These are phyloP conservation scores for Cepaea nemoralis DNA, from an alignment of 1,140 invertebrate species.

Conservation along the genomic window DNA sequence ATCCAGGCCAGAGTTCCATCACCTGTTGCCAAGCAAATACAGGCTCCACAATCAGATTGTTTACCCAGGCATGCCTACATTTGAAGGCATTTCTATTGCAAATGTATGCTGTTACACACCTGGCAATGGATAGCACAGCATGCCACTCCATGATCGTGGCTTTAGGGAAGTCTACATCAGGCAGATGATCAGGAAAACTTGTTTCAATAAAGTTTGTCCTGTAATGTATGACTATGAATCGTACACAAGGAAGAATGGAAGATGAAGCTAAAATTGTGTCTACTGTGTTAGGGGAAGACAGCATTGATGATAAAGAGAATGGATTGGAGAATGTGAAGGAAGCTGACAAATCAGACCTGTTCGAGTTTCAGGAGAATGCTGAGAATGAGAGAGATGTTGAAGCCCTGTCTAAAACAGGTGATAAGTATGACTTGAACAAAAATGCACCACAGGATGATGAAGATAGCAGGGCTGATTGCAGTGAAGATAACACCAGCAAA, in stretches of 20 bases:
- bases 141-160: too few species aligned
- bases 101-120: too few species aligned
- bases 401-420: background rate
- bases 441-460: background rate
- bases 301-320: background rate
- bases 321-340: background rate
- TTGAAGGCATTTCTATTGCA: too few species aligned
- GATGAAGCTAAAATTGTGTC: background rate
- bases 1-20: too few species aligned
- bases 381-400: background rate
- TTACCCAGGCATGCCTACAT: too few species aligned
- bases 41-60: too few species aligned
- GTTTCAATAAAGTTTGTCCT: too few species aligned
- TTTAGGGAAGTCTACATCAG: too few species aligned
- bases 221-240: too few species aligned
- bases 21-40: too few species aligned
- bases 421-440: background rate
- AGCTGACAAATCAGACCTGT: background rate
- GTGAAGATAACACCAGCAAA: background rate
- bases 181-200: too few species aligned
- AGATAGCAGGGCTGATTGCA: background rate
- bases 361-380: background rate
- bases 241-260: background rate
- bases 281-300: background rate
- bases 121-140: too few species aligned